Percentiles rank a stretch among this genome's conserved stretches.
Conservation (phyloP, 2,113 vertebrate genomes). For the Pomatostomus ruficeps region DNA sequence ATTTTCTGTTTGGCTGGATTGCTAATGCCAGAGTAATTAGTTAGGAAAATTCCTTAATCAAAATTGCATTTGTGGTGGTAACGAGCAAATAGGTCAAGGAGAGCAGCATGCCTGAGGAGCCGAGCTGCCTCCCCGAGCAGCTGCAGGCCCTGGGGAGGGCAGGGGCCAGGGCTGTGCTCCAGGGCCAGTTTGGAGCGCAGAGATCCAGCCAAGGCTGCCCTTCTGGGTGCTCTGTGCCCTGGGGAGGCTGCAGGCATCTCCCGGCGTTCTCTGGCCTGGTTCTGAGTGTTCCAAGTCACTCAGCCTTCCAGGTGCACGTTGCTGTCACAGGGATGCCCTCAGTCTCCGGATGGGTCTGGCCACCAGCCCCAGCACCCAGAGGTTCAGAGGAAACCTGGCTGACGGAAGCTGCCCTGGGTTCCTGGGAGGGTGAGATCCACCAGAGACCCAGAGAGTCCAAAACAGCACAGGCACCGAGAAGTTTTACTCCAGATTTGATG, state of each 20-base stretch:
- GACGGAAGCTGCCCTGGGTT: neutral
- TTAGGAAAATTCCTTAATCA: slow-evolving; percentile 59
- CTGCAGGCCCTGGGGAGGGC: neutral
- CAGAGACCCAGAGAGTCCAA: rapidly evolving
- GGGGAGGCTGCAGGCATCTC: neutral
- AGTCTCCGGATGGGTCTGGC: neutral
- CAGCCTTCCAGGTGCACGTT: neutral
- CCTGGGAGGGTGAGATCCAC: neutral
- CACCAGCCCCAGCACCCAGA: neutral
- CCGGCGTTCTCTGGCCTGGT: neutral
- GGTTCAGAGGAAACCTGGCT: neutral
- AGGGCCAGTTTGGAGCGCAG: neutral
- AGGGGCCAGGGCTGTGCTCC: neutral
- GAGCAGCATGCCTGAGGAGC: neutral
- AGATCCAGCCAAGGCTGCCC: neutral
- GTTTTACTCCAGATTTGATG: neutral
- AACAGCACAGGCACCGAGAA: neutral
- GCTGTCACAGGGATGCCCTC: neutral
- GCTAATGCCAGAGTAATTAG: slow-evolving; percentile 29
- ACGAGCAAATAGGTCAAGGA: slow-evolving; percentile 61
- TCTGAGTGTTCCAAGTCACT: neutral
- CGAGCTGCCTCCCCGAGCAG: neutral
- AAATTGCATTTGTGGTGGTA: slow-evolving; percentile 13
- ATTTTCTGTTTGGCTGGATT: slow-evolving; percentile 23
- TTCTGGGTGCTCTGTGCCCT: neutral